Percentiles rank a stretch among this genome's conserved stretches.
phyloP scores from a whole-genome alignment of 2,888 invertebrate genomes.

The Andrena bucephala region DNA sequence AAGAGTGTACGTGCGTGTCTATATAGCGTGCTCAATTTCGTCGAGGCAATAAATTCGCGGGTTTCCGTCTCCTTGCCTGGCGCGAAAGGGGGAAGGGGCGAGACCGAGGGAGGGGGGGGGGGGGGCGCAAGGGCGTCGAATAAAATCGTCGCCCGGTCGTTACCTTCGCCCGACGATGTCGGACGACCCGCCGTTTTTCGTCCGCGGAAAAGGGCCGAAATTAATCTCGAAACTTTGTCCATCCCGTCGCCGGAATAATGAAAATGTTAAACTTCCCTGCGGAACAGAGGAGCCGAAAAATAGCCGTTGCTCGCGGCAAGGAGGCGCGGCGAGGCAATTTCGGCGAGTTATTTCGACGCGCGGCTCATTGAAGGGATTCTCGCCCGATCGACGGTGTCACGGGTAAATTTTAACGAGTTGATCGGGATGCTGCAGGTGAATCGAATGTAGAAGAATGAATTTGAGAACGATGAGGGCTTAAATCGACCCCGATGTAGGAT shows the following conservation, averaged over 20 bases:
- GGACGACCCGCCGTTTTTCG: conserved; percentile 5
- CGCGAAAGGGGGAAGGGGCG: background rate
- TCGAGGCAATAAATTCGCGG: conserved; percentile 58
- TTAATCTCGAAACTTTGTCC: conserved; percentile 48
- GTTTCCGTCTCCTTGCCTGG: conserved; percentile 18
- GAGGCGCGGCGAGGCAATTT: conserved; percentile 10
- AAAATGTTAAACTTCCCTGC: conserved; percentile 14
- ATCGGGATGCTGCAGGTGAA: no score
- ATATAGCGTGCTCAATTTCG: conserved; percentile 59
- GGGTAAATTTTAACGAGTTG: background rate
- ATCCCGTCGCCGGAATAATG: conserved; percentile 1
- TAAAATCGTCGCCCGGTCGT: conserved; percentile 50
- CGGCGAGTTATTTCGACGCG: conserved; percentile 12
- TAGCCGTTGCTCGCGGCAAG: background rate
- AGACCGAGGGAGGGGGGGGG: no score
- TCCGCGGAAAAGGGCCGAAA: conserved; percentile 30
- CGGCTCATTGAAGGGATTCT: conserved; percentile 11
- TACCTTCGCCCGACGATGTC: background rate
- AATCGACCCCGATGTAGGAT: background rate
- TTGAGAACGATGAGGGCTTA: background rate
- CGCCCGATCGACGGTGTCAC: background rate
- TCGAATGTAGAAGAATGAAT: no score
- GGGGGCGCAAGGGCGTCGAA: conserved; percentile 1
- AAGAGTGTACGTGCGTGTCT: conserved; percentile 54
- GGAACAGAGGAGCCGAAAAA: background rate